Conservation (phyloP, 2,113 vertebrate genomes). For the Eublepharis macularius region DNA sequence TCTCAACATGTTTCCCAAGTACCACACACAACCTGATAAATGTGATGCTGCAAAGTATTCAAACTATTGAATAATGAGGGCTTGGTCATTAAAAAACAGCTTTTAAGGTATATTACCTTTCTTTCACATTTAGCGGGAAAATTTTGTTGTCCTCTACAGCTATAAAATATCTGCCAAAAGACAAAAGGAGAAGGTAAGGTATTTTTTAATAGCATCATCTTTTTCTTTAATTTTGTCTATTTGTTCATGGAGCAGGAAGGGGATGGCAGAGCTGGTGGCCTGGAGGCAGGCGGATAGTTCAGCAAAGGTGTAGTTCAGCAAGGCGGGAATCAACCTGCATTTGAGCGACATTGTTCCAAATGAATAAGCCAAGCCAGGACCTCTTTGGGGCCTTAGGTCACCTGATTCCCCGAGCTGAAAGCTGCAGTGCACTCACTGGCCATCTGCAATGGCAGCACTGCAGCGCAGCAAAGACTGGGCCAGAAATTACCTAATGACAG, state of each 20-base stretch:
- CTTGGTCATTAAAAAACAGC: slow-evolving; percentile 13
- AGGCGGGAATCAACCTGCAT: background rate
- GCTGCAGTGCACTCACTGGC: background rate
- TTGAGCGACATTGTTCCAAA: no score
- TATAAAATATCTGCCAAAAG: slow-evolving; percentile 84
- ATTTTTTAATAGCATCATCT: background rate
- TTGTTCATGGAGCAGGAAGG: no score
- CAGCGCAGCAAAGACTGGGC: background rate
- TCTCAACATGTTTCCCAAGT: background rate
- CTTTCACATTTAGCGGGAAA: slow-evolving; percentile 74
- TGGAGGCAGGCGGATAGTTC: background rate
- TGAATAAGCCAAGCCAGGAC: background rate
- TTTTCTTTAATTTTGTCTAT: background rate
- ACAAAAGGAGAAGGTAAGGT: slow-evolving; percentile 7
- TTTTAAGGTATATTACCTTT: slow-evolving; percentile 76
- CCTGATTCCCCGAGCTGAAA: background rate
- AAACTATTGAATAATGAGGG: background rate
- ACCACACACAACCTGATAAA: background rate
- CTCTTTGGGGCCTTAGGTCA: background rate
- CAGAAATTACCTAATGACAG: no score
- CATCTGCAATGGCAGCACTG: no score
- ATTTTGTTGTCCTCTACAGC: slow-evolving; percentile 85
- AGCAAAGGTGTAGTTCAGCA: background rate
- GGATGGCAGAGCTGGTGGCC: background rate
- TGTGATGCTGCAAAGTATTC: background rate